phyloP scores from a whole-genome alignment of 2,113 vertebrate genomes.

The Vicugna pacos region DNA sequence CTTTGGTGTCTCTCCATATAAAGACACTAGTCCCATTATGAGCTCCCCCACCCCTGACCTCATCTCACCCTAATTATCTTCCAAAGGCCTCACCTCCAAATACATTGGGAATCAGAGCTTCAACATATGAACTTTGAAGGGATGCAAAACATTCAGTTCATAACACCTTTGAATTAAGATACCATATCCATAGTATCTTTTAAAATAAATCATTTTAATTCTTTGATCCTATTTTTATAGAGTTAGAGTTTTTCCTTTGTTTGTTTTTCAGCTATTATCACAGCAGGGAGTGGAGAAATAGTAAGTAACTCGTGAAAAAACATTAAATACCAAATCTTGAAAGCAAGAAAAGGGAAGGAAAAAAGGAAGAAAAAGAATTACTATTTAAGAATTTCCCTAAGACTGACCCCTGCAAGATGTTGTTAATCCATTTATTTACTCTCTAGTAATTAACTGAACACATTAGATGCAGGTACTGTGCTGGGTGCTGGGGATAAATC shows the following conservation, averaged over 20 bases:
- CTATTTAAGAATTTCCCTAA: background rate
- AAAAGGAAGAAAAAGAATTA: background rate
- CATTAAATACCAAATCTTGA: background rate
- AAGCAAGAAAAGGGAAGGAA: background rate
- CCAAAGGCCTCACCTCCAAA: background rate
- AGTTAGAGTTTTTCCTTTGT: background rate
- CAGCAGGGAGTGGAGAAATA: background rate
- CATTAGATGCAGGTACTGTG: background rate
- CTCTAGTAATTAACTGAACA: background rate
- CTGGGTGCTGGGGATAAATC: background rate
- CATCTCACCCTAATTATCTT: background rate
- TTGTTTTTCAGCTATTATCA: background rate
- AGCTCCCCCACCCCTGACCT: background rate
- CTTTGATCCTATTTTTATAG: background rate
- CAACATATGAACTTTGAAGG: background rate
- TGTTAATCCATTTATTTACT: background rate
- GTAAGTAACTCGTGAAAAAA: background rate
- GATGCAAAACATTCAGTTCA: background rate
- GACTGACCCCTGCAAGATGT: background rate
- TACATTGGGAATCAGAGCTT: no score
- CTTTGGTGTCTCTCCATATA: background rate
- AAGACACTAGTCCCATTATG: background rate
- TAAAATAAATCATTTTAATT: conserved; percentile 23
- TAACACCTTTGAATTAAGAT: background rate
- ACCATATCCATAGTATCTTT: background rate